These are phyloP conservation scores for Heteromormyrus szaboi DNA, from an alignment of 2,797 vertebrate genomes.

Conservation along the genomic window DNA sequence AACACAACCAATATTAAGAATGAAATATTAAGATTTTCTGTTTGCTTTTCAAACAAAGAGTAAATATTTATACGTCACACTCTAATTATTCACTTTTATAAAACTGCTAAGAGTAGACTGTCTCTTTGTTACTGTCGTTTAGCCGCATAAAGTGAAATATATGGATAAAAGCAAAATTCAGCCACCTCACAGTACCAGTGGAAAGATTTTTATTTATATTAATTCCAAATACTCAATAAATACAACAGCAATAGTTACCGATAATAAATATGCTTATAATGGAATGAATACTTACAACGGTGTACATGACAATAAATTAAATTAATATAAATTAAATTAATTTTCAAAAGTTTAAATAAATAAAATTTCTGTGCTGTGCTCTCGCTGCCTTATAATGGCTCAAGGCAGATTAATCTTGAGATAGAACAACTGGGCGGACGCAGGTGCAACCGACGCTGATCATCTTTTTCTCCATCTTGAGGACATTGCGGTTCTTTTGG, in stretches of 20 bases:
- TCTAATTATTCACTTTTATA: neutral
- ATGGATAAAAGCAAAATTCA: neutral
- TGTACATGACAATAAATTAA: neutral
- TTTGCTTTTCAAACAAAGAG: neutral
- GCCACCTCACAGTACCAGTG: neutral
- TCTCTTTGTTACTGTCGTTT: neutral
- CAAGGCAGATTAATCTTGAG: slow-evolving; percentile 21
- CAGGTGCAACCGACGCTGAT: slow-evolving; percentile 67
- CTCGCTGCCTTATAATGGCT: neutral
- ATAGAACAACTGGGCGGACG: slow-evolving; percentile 41
- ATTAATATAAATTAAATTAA: neutral
- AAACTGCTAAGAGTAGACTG: neutral
- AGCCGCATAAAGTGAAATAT: neutral
- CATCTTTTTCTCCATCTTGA: slow-evolving; percentile 43
- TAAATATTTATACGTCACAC: neutral
- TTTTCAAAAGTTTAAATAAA: neutral
- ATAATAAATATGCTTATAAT: neutral
- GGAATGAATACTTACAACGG: neutral
- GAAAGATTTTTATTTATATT: neutral
- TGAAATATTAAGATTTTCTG: neutral
- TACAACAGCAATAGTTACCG: neutral
- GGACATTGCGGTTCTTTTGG: slow-evolving; percentile 27
- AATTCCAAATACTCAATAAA: neutral
- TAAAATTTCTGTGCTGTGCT: neutral
- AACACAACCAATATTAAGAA: neutral